Evolutionary conservation across 2,113 vertebrate species (phyloP), one percentile per base, ranked within the genome.

Genomic region (Edolisoma coerulescens): DNA sequence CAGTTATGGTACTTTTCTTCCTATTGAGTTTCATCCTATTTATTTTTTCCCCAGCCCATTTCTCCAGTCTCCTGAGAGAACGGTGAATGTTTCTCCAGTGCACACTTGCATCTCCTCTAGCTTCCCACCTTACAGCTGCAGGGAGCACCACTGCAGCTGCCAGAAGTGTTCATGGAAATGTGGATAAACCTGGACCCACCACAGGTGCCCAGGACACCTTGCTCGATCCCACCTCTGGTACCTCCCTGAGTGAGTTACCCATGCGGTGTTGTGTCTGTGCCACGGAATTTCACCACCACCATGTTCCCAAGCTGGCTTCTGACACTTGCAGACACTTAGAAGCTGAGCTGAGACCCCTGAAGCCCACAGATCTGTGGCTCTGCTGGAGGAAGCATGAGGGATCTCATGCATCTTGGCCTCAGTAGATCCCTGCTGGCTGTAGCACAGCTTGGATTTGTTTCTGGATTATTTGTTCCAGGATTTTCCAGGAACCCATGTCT

Each of bases 11-110:
- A 13, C 44, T 86, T 74, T 50, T 26, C 39, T 79, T 70, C 42
- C 76, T 73, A 5, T 42, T 81, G 86, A 90, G 23, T 93, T 94
- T 90, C 80, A 78, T 81, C 76, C 68, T 63, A 4, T 93, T 90
- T 88, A 59, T 94, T 85, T 88, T 80, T 70, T 92, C 45, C 71
- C 73, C 90, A 97, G 86, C 83, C 83, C 56, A 6, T 94, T 90
- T 86, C 86, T 95, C 23, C 90, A 50, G 59, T 87, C 63, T 96
- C 18, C 95, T 63, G 71, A 84, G 50, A 74, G 85, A 92, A 84
- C 1, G 2, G 45, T 73, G 68, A 90, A 30, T 88, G 84, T 71
- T 86, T 84, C 82, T 90, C 32, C 71, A 59, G 76, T 3, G 1
- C 1, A 4, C 1, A 4, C 39, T 93, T 84, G 68, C 68, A 70